Base-by-base conservation (phyloP, 1,140 invertebrate species). In the Drosophila punjabiensis region DNA sequence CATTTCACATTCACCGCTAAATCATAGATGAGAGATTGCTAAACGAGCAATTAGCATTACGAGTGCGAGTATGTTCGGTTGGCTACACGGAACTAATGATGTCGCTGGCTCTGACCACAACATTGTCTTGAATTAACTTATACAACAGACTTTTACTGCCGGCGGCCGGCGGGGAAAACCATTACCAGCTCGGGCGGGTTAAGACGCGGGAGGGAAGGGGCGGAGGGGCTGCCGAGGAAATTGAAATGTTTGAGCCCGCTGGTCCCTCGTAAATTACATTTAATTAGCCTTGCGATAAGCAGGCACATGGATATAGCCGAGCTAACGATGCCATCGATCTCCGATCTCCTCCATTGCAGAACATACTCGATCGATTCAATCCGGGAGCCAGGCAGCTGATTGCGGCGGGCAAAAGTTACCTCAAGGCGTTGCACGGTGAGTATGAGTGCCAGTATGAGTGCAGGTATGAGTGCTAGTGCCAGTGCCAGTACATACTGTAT, bases 341-440 rank as follows among this genome's bases (percentile, higher is more conserved):
- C 63, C 61, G 11, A 61, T 63, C 53, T 56, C 43, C 30, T 43
- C 47, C 68, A 96, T 79, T 90, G 69, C 96, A 98, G 97, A 98
- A 98, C 93, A 98, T 98, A 93, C 94, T 98, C 95, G 97, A 98
- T 93, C 98, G 98, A 94, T 98, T 98, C 94, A 98, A 98, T 94
- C 98, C 97, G 37, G 97, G 97, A 79, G 97, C 97, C 9, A 95
- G 97, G 84, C 97, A 98, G 94, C 95, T 98, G 95, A 98, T 98
- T 93, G 97, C 97, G 74, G 97, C 97, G 73, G 97, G 97, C 60
- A 98, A 98, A 94, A 97, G 97, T 24, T 98, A 98, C 93, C 94
- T 98, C 62, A 98, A 98, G 94, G 97, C 97, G 75, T 95, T 98
- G 88, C 97, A 98, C 93, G 97, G 97, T 98, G 94, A 97, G 97